phyloP scores from a whole-genome alignment of 2,888 invertebrate genomes.

The Trimorus sp. region DNA sequence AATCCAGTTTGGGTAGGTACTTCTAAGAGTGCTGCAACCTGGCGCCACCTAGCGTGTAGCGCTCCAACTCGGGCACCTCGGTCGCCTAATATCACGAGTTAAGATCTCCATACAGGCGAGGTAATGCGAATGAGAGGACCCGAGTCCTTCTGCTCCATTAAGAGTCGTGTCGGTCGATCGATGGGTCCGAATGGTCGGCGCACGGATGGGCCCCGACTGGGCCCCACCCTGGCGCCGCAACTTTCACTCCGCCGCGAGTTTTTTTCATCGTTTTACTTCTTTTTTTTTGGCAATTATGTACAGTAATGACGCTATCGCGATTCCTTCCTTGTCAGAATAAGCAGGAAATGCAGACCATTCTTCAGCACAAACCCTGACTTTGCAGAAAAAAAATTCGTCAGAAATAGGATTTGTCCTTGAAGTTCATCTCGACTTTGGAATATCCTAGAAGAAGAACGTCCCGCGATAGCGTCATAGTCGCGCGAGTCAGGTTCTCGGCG shows the following conservation, averaged over 20 bases:
- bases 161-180: constrained; percentile 28
- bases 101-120: constrained; percentile 60
- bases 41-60: not conserved
- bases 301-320: not conserved
- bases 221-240: constrained; percentile 6
- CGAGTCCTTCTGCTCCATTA: constrained; percentile 29
- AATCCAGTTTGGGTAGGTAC: no score
- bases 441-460: no score
- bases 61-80: constrained; percentile 6
- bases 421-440: no score
- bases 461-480: no score
- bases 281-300: constrained; percentile 21
- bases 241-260: constrained; percentile 21
- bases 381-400: no score
- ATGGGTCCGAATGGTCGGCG: constrained; percentile 12
- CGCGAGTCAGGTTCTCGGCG: not conserved
- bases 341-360: no score
- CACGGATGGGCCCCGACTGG: not conserved
- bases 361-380: no score
- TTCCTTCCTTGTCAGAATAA: no score
- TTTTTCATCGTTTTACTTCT: not conserved
- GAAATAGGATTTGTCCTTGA: no score
- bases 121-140: constrained; percentile 50
- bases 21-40: no score
- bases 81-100: constrained; percentile 57